phyloP scores from a whole-genome alignment of 2,113 vertebrate genomes.

The Microcebus jonahi region DNA sequence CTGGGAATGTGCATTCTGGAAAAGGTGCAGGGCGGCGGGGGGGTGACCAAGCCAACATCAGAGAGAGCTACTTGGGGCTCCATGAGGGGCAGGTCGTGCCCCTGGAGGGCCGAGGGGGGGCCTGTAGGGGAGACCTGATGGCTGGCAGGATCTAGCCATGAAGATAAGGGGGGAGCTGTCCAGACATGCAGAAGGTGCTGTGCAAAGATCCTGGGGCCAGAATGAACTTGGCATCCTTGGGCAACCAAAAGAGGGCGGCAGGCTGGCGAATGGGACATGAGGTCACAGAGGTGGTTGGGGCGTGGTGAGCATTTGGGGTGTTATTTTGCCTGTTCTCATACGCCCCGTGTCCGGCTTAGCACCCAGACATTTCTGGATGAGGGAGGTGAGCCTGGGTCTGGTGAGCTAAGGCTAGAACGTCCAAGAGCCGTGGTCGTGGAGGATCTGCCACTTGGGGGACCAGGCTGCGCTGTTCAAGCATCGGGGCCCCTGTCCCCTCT shows the following conservation, averaged over 20 bases:
- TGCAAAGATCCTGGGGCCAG: neutral
- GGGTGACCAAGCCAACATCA: too few relatives aligned
- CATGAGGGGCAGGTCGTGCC: neutral
- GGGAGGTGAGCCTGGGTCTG: neutral
- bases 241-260: neutral
- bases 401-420: neutral
- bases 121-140: neutral
- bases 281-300: too few relatives aligned
- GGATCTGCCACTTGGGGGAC: neutral
- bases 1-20: neutral
- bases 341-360: neutral
- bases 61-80: neutral
- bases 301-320: neutral
- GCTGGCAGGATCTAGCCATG: neutral
- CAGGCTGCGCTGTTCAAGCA: fast-evolving
- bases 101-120: neutral
- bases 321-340: neutral
- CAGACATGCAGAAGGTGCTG: neutral
- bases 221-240: neutral
- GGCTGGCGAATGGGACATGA: neutral
- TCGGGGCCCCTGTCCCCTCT: neutral
- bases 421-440: too few relatives aligned
- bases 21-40: too few relatives aligned
- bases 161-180: neutral
- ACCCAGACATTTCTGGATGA: fast-evolving